Conservation (phyloP, 2,888 invertebrate species). For the Pemphredon lugubris region DNA sequence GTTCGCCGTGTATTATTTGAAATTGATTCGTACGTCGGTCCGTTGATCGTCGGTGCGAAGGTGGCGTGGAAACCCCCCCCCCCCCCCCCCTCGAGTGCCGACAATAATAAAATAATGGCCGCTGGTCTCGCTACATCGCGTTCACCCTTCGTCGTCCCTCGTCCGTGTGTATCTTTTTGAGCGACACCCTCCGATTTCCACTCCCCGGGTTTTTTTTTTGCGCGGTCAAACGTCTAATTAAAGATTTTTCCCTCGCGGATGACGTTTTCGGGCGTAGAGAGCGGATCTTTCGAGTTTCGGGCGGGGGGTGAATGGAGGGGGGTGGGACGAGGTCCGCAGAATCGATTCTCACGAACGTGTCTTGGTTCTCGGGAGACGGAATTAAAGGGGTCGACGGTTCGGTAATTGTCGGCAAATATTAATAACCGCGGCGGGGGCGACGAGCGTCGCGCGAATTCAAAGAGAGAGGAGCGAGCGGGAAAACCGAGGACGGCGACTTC, state of each 20-base stretch:
- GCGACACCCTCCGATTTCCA: no score
- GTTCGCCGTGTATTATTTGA: slow-evolving; percentile 58
- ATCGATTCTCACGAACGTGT: slow-evolving; percentile 75
- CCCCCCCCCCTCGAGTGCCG: no score
- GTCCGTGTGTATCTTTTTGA: no score
- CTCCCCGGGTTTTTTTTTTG: no score
- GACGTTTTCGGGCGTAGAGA: no score
- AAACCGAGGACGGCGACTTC: slow-evolving; percentile 52
- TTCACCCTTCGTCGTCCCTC: no score
- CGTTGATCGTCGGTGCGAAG: slow-evolving; percentile 19
- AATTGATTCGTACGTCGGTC: slow-evolving; percentile 68
- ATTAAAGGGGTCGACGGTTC: slow-evolving; percentile 77
- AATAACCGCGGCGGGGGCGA: slow-evolving; percentile 73
- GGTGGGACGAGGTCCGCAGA: slow-evolving; percentile 8
- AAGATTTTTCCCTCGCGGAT: no score
- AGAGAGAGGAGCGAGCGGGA: slow-evolving; percentile 40
- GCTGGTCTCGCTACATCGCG: no score
- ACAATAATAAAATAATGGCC: no score
- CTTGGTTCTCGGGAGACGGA: slow-evolving; percentile 70
- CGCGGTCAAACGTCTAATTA: no score
- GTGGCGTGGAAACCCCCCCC: no score
- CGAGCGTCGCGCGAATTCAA: slow-evolving; percentile 50
- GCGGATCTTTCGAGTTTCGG: no score
- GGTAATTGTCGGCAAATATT: slow-evolving; percentile 81
- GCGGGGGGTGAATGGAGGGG: background rate